These are phyloP conservation scores for Daboia siamensis DNA, from an alignment of 2,113 vertebrate genomes.

Conservation along the genomic window DNA sequence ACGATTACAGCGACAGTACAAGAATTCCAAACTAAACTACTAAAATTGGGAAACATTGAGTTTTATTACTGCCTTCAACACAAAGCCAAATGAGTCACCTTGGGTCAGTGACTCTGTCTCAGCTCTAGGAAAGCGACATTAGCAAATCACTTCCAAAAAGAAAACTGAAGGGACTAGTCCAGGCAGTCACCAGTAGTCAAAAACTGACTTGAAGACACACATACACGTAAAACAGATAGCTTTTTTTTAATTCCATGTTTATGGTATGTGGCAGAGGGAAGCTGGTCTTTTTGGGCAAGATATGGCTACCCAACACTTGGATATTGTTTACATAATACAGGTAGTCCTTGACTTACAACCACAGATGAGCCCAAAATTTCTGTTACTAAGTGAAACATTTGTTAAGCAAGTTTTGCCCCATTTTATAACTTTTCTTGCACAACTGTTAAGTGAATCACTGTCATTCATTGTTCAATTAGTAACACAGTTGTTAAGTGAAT, in stretches of 20 bases:
- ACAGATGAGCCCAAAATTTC: too few relatives aligned
- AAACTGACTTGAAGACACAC: not conserved
- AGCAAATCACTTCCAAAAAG: not conserved
- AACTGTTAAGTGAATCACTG: too few relatives aligned
- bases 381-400: too few relatives aligned
- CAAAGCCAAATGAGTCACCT: not conserved
- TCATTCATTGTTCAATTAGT: too few relatives aligned
- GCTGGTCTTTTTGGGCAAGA: not conserved
- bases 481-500: too few relatives aligned
- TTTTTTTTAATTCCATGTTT: not conserved
- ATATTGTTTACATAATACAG: not conserved
- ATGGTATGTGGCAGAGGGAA: not conserved
- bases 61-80: not conserved
- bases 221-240: not conserved
- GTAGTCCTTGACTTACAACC: too few relatives aligned
- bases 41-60: not conserved
- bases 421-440: too few relatives aligned
- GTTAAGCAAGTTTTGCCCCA: too few relatives aligned
- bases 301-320: not conserved
- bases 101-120: not conserved
- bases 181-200: not conserved
- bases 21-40: not conserved
- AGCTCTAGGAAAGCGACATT: not conserved
- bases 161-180: not conserved
- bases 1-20: not conserved